Evolutionary conservation across 2,888 invertebrate genomes (phyloP), one percentile per base, ranked within the genome.

Genomic region (Drosophila mettleri): DNA sequence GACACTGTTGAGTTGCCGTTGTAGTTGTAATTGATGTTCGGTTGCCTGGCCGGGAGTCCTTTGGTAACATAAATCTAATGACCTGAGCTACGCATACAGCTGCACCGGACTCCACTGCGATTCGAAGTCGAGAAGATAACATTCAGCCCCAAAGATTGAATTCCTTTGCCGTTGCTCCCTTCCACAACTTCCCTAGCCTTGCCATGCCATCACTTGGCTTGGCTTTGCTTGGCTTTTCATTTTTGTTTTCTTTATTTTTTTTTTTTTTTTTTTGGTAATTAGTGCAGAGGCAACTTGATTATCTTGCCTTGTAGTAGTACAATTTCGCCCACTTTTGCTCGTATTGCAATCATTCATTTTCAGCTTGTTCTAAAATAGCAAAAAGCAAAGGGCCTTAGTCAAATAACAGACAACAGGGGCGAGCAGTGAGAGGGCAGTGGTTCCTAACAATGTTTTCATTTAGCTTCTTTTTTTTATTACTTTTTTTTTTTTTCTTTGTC

Each of bases 61-160:
- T 86, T 72, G 74, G 71, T 74, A 80, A 75, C 84, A 86, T 86
- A 80, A 86, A 86, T 86, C 86, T 78, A 73, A 74, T 74, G 79
- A 74, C 78, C 69, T 73, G 67, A 41, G 45, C 65, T 48, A 58
- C 58, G 46, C 55, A 39, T 57, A 39, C 41, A 39, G 53, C 51
- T 59, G 67, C 57, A 53, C 54, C 51, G 63, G 46, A 43, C 48
- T 9, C 36, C 24, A 24, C 45, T 46, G 46, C 46, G 53, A 27
- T 48, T 34, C 48, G 31, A 43, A 43, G 55, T 20, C 51, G 20
- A 20, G 18, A 22, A 38, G 68, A 61, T 65, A 59, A 57, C 48
- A 55, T 45, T 45, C 48, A 49, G 59, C 57, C 57, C 34, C 41
- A 62, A 57, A 72, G 67, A 86, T 83, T 77, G 67, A 70, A 82